Conservation (phyloP, 2,113 vertebrate genomes). For the Sinocyclocheilus rhinocerous region DNA sequence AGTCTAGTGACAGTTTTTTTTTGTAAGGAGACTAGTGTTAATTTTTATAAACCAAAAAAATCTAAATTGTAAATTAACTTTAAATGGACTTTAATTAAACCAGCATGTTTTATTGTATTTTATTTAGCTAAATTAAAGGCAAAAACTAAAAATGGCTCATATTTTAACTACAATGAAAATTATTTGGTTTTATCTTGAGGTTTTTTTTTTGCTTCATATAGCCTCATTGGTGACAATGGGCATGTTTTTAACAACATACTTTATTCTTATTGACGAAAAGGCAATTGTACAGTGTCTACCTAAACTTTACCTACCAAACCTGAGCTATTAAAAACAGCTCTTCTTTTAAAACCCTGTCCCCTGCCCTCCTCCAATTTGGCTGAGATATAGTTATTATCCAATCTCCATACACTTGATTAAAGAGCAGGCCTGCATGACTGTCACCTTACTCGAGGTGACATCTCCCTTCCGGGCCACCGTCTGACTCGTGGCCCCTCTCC, state of each 20-base stretch:
- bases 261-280: neutral
- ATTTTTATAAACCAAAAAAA: too few relatives aligned
- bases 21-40: too few relatives aligned
- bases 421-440: conserved; percentile 83
- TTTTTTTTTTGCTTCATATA: neutral
- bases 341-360: conserved; percentile 54
- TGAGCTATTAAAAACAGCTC: conserved; percentile 65
- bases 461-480: conserved; percentile 85
- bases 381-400: conserved; percentile 86
- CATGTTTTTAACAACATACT: neutral
- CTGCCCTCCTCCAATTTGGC: conserved; percentile 66
- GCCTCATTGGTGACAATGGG: neutral
- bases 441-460: conserved; percentile 84
- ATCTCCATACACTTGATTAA: conserved; percentile 90
- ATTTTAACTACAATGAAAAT: too few relatives aligned
- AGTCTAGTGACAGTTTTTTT: too few relatives aligned
- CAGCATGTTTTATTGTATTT: too few relatives aligned
- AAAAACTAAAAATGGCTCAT: too few relatives aligned
- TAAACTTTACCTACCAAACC: conserved; percentile 52
- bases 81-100: too few relatives aligned
- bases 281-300: conserved; percentile 42
- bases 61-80: too few relatives aligned
- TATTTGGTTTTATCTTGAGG: too few relatives aligned
- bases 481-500: conserved; percentile 60
- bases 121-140: too few relatives aligned